Evolutionary conservation across 1,140 invertebrate species (phyloP), one percentile per base, ranked within the genome.

Genomic region (Macrocentrus cingulum): DNA sequence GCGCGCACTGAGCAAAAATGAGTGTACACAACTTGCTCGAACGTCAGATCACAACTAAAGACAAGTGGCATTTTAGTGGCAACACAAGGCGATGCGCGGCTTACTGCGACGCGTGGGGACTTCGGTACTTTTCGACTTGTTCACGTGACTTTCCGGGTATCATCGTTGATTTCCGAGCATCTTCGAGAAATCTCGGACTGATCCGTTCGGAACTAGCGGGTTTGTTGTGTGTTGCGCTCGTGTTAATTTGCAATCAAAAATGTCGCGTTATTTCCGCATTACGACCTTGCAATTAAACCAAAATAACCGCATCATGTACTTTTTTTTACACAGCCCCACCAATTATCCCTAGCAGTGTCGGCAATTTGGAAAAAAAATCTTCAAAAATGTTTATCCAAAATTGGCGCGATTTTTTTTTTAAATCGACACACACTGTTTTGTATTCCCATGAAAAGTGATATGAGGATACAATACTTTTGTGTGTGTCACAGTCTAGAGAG

Each of bases 191-290:
- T 36, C 20, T 46, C 44, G 44, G 44, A 20, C 18, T 46, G 44
- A 46, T 51, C 49, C 49, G 49, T 37, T 51, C 34, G 49, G 49
- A 51, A 51, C 49, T 51, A 51, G 49, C 49, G 49, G 49, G 32
- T 36, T 51, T 51, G 32, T 29, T 19, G 49, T n/a, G n/a, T 51
- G 49, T 9, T 51, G 49, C 49, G 32, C 34, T 36, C 32, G 13
- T 51, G 32, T 22, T 18, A 51, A 36, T 51, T n/a, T n/a, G n/a
- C n/a, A n/a, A 29, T 51, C 49, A 51, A 51, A 51, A 51, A 51
- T 51, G 32, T 51, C 32, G 13, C 25, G 25, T 20, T 51, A 51
- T 51, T 51, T 51, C 49, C 49, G 49, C 49, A 51, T 51, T 37
- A 34, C 49, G 37, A 51, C 37, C 32, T 49, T 25, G 13, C 34